Evolutionary conservation across 2,888 invertebrate species (phyloP).

Genomic region (Drosophila merina): DNA sequence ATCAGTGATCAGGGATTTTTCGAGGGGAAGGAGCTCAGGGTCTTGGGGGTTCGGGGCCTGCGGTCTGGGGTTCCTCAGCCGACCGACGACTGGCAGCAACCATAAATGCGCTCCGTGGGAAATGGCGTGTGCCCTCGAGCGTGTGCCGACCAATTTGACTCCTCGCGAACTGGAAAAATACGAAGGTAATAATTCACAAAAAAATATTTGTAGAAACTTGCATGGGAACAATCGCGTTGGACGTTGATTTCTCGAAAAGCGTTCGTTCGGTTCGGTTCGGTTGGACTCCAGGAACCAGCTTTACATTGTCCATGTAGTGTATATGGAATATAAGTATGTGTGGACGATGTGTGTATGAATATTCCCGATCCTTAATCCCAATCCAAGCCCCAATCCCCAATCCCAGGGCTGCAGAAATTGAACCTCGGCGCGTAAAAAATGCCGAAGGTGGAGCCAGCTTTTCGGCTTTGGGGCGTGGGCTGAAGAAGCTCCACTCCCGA

Average conservation of each 20-base stretch:
- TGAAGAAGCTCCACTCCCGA: constrained; percentile 47
- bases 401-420: constrained; percentile 68
- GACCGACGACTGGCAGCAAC: constrained; percentile 38
- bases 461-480: constrained; percentile 69
- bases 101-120: constrained; percentile 85
- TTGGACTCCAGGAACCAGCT: constrained; percentile 43
- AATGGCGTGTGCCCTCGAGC: constrained; percentile 87
- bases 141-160: constrained; percentile 86
- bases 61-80: constrained; percentile 12
- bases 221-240: constrained; percentile 83
- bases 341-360: constrained; percentile 10
- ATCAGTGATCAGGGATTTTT: constrained; percentile 65
- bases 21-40: constrained; percentile 52
- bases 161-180: constrained; percentile 85
- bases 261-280: constrained; percentile 64
- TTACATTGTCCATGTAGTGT: constrained; percentile 50
- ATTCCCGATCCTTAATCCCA: constrained; percentile 27
- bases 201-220: constrained; percentile 82
- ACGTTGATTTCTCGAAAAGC: constrained; percentile 80
- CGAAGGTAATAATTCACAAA: constrained; percentile 84
- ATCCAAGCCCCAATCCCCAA: neutral
- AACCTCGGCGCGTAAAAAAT: constrained; percentile 22
- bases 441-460: constrained; percentile 69
- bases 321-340: constrained; percentile 21
- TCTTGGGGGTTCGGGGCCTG: constrained; percentile 36